Percentiles rank a stretch among this genome's conserved stretches.
phyloP scores from a whole-genome alignment of 2,797 vertebrate species.

The Varecia variegata region DNA sequence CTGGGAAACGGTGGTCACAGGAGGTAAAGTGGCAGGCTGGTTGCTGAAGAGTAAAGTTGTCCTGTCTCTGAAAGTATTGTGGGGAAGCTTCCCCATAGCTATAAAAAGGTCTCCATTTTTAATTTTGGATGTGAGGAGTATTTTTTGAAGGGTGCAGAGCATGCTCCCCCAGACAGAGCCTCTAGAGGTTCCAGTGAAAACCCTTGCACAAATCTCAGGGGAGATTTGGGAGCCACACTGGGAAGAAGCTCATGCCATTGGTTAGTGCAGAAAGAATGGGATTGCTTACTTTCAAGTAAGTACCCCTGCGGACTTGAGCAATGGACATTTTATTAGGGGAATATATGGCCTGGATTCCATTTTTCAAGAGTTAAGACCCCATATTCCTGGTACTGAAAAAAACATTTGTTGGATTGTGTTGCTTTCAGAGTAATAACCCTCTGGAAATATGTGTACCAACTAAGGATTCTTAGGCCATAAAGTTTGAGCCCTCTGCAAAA shows the following conservation, averaged over 20 bases:
- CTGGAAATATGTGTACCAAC: neutral
- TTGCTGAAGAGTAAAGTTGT: neutral
- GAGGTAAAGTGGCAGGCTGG: neutral
- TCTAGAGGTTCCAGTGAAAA: neutral
- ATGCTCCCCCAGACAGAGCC: rapidly evolving
- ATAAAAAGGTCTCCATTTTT: neutral
- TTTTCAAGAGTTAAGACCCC: neutral
- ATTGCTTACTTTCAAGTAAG: neutral
- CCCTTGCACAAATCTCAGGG: neutral
- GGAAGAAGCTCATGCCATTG: neutral
- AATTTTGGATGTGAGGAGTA: neutral
- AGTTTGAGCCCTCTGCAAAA: neutral
- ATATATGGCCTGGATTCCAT: neutral
- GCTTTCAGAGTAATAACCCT: neutral
- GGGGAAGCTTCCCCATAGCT: neutral
- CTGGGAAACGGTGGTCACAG: neutral
- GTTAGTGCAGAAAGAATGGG: neutral
- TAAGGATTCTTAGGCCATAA: neutral
- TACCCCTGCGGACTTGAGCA: neutral
- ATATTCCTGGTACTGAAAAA: neutral
- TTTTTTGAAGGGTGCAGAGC: neutral
- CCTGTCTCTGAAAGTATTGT: neutral
- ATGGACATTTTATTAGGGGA: neutral
- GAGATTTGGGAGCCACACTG: neutral
- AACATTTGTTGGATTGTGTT: neutral